These are phyloP conservation scores for Hirtodrosophila histrioides DNA, from an alignment of 2,888 invertebrate genomes.

Conservation along the genomic window DNA sequence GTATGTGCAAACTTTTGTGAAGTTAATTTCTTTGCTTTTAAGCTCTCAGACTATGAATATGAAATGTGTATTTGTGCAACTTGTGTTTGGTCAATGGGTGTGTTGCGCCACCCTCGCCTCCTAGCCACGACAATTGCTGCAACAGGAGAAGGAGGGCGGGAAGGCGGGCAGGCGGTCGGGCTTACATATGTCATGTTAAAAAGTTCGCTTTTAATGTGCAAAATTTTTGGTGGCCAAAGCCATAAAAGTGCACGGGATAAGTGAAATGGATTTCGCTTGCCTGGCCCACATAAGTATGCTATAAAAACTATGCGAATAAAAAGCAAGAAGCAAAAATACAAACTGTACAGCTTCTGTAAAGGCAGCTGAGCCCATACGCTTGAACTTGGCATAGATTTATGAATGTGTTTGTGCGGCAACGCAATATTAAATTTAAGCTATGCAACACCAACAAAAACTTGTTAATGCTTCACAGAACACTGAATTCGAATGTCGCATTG, in stretches of 20 bases:
- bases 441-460: conserved; percentile 16
- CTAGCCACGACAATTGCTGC: conserved; percentile 10
- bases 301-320: conserved; percentile 59
- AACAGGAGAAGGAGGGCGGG: no score
- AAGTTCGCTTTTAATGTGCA: conserved; percentile 76
- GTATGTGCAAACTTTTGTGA: conserved; percentile 61
- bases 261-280: conserved; percentile 72
- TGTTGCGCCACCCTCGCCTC: no score
- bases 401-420: conserved; percentile 36
- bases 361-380: conserved; percentile 19
- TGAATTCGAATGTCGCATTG: background rate
- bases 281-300: conserved; percentile 73
- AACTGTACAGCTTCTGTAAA: conserved; percentile 6
- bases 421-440: conserved; percentile 26
- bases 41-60: conserved; percentile 76
- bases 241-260: conserved; percentile 77
- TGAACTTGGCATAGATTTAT: conserved; percentile 73
- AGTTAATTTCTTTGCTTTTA: conserved; percentile 78
- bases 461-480: conserved; percentile 10
- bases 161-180: conserved; percentile 10
- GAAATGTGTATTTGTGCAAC: conserved; percentile 77
- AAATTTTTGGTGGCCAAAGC: conserved; percentile 75
- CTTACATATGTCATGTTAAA: conserved; percentile 76
- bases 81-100: conserved; percentile 64
- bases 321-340: background rate